phyloP scores from a whole-genome alignment of 2,113 vertebrate species.

The Stigmatopora nigra region DNA sequence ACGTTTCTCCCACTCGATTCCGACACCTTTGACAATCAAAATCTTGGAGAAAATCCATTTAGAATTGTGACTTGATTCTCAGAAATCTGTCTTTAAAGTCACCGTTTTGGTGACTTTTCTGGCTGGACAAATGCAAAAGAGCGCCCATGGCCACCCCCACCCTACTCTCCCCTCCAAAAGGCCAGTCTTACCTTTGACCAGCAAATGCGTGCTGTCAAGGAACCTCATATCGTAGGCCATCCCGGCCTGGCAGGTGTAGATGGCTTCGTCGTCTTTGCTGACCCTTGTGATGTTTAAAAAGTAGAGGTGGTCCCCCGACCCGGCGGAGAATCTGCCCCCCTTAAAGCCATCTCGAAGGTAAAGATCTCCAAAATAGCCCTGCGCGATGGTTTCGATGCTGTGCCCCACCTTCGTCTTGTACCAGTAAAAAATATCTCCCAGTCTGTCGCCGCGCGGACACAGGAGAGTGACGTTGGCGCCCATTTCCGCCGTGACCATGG shows the following conservation, averaged over 20 bases:
- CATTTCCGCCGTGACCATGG: not conserved
- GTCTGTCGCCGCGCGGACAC: not conserved
- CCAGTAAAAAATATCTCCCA: slow-evolving; percentile 7
- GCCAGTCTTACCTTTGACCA: not conserved
- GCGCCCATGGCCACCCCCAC: too few species aligned
- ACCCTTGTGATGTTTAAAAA: slow-evolving; percentile 3
- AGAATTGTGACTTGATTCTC: too few species aligned
- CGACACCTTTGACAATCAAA: too few species aligned
- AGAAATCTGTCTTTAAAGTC: too few species aligned
- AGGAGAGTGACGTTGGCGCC: not conserved
- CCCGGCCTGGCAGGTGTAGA: slow-evolving; percentile 3
- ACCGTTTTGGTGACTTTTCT: too few species aligned
- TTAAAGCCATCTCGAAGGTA: not conserved
- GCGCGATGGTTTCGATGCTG: not conserved
- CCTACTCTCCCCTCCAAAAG: too few species aligned
- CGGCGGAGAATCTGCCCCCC: not conserved
- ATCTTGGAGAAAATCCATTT: too few species aligned
- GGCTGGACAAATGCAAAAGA: too few species aligned
- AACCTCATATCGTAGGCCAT: slow-evolving; percentile 2
- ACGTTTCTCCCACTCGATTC: too few species aligned
- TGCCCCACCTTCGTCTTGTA: not conserved
- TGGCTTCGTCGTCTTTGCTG: slow-evolving; percentile 5
- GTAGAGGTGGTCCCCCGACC: not conserved
- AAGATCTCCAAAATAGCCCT: slow-evolving; percentile 3
- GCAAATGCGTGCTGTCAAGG: not conserved